Base-by-base conservation (phyloP, 2,888 invertebrate genomes). In the Hypsopygia costalis region DNA sequence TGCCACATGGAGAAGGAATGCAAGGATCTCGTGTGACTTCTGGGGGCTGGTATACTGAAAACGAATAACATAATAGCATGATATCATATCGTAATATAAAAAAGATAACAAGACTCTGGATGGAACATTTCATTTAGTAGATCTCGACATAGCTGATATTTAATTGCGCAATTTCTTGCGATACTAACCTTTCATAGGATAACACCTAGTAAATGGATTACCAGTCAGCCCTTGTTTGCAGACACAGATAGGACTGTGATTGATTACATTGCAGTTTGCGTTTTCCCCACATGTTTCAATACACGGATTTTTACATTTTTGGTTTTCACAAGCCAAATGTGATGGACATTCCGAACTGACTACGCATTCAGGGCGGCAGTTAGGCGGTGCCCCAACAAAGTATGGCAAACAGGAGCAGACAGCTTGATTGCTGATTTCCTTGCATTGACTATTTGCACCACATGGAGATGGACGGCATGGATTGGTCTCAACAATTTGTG, bases 391-490 rank as follows among this genome's bases (percentile, higher is more conserved):
- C 10, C 94, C 94, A 42, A 91, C 78, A 58, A 91, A 94, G 41
- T 83, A 88, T 5, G 90, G 83, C 33, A 92, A 75, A 65, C 94
- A 94, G 1, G 93, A 92, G 63, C 94, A 94, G 5, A 93, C 92
- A 0, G 94, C 93, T 68, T 94, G 93, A 6, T 90, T 90, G 61
- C 94, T 94, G 2, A 91, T 83, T 71, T 92, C 92, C 43, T 93
- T 91, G 62, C 95, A 95, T 68, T 94, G 94, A 55, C 94, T 94
- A 63, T 94, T 94, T 0, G 94, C 91, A 40, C 94, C 94, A 67
- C 94, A 95, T 0, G 94, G 94, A 32, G 93, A 91, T 34, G 87
- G 87, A 47, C 45, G 74, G 43, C 88, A 88, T 10, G 82, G 79
- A 54, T 79, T 76, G 7, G 47, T 62, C 57, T 77, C 77, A 22